These are phyloP conservation scores for Tauraco hartlaubi DNA, from an alignment of 2,797 vertebrate species.

Conservation along the genomic window DNA sequence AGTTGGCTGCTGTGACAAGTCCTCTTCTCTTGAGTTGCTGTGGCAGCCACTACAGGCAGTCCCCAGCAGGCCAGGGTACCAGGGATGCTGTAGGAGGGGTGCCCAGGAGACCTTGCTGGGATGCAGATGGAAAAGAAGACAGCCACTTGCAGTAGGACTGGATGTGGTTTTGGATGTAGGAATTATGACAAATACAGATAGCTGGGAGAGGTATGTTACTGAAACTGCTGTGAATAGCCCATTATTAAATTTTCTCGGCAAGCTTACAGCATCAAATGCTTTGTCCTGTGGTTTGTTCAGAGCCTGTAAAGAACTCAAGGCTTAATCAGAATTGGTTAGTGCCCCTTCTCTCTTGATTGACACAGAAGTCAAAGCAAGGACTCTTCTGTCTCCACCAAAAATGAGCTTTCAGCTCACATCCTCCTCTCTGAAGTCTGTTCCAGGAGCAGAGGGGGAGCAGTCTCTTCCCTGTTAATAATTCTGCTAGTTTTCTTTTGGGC, in stretches of 20 bases:
- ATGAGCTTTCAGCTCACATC: background rate
- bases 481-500: background rate
- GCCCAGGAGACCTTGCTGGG: background rate
- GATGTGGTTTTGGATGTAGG: background rate
- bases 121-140: background rate
- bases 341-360: background rate
- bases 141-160: background rate
- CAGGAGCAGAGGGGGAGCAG: background rate
- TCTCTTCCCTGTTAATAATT: background rate
- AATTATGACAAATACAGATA: background rate
- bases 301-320: background rate
- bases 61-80: background rate
- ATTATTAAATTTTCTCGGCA: constrained; percentile 3
- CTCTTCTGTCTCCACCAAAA: background rate
- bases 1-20: background rate
- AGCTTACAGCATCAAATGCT: background rate
- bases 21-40: background rate
- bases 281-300: constrained; percentile 18
- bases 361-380: background rate
- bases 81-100: background rate
- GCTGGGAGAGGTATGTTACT: background rate
- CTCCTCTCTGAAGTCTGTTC: background rate
- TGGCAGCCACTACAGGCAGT: background rate
- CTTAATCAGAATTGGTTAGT: background rate
- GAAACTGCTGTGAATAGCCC: background rate